Conservation (phyloP, 2,797 vertebrate genomes). For the Danio choprae region DNA sequence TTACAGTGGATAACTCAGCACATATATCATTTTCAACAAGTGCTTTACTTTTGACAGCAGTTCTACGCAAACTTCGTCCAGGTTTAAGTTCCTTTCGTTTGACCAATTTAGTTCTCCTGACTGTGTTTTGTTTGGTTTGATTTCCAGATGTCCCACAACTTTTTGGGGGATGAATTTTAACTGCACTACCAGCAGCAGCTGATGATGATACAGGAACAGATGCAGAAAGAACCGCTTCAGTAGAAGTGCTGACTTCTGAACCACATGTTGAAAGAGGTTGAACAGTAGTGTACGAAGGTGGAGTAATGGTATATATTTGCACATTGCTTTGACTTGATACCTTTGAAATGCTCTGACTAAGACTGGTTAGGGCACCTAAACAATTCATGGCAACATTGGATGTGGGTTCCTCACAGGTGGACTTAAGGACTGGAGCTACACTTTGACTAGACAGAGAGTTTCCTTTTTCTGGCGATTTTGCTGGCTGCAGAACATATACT, state of each 20-base stretch:
- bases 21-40: conserved; percentile 46
- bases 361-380: conserved; percentile 93
- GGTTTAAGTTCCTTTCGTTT: conserved; percentile 75
- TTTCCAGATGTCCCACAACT: conserved; percentile 65
- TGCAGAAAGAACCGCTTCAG: conserved; percentile 65
- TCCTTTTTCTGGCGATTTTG: conserved; percentile 88
- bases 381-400: conserved; percentile 94
- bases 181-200: conserved; percentile 57
- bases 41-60: conserved; percentile 60
- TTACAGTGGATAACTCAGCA: conserved; percentile 22
- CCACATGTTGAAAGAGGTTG: conserved; percentile 68
- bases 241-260: conserved; percentile 67
- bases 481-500: conserved; percentile 93
- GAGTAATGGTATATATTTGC: conserved; percentile 74
- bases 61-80: conserved; percentile 53
- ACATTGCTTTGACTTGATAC: conserved; percentile 87
- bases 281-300: conserved; percentile 74
- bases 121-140: conserved; percentile 79
- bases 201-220: conserved; percentile 63
- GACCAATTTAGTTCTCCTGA: conserved; percentile 80
- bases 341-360: conserved; percentile 97
- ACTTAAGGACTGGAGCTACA: conserved; percentile 93
- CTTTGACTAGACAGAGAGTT: conserved; percentile 79
- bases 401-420: conserved; percentile 92
- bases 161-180: conserved; percentile 72